Evolutionary conservation across 2,113 vertebrate genomes (phyloP).

Genomic region (Centrocercus urophasianus): DNA sequence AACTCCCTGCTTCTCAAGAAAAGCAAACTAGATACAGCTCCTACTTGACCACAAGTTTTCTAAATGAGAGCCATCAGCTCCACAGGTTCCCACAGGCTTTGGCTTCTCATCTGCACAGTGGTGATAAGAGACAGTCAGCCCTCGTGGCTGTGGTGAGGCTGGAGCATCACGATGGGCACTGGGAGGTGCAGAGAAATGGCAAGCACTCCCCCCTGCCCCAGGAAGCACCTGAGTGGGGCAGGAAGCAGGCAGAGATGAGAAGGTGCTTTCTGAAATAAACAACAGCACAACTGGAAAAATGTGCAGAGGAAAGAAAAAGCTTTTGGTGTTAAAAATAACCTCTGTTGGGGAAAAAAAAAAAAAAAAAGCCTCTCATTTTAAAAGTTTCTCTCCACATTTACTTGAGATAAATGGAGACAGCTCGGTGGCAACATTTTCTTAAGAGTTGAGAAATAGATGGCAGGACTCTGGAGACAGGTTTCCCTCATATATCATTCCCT

Average conservation of each 20-base stretch:
- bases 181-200: not conserved
- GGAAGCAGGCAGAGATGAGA: conserved; percentile 34
- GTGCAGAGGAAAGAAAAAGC: not conserved
- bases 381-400: conserved; percentile 28
- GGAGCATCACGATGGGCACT: rapidly evolving
- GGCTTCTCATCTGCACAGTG: not conserved
- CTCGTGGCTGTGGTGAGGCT: not conserved
- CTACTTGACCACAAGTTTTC: not conserved
- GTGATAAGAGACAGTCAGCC: not conserved
- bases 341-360: not conserved
- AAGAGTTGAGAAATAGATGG: conserved; percentile 57
- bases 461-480: conserved; percentile 33
- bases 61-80: not conserved
- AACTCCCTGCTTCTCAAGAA: not conserved
- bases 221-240: not conserved
- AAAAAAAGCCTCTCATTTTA: conserved; percentile 9
- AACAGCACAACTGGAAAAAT: conserved; percentile 6
- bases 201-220: rapidly evolving
- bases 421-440: conserved; percentile 44
- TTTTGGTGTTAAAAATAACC: conserved; percentile 37
- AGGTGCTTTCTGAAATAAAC: not conserved
- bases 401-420: conserved; percentile 43
- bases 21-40: not conserved
- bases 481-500: conserved; percentile 3
- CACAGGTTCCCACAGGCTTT: conserved; percentile 14